Evolutionary conservation across 2,888 invertebrate species (phyloP), one percentile per base, ranked within the genome.

Genomic region (Beris chalybata): DNA sequence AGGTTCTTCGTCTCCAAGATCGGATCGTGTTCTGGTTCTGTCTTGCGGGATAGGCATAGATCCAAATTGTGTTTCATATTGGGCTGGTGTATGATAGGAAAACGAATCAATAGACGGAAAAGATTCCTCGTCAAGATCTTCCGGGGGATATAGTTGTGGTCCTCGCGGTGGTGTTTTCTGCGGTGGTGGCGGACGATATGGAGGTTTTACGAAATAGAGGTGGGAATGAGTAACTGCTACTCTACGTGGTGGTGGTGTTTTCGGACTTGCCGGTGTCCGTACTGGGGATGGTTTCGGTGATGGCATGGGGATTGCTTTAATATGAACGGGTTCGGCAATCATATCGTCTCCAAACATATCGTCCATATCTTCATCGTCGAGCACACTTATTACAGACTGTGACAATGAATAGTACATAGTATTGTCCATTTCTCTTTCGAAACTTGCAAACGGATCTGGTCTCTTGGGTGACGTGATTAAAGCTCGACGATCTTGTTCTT

Each of bases 381-480:
- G 9, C 4, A 56, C 11, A 44, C 56, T 56, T 11, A 9, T 43
- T 47, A 30, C 59, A 30, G 48, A 31, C 29, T 45, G 48, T 11
- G 30, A 30, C 12, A 48, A 13, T 6, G 48, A 47, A 45, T 31
- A 11, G 48, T 56, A 9, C 22, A 67, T 13, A 32, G 55, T 61
- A 38, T 43, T 50, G 5, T 63, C 56, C 9, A 67, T 12, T 32
- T 67, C 44, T n/a, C 38, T n/a, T 38, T 67, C 67, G 43, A 31
- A 67, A 15, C 50, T 44, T n/a, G 55, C 63, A 50, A 67, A 38
- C 13, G 32, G 55, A 63, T 64, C 55, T 47, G 55, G 13, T 13
- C 13, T 29, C 30, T 13, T 48, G 9, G 63, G 63, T 6, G 48
- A n/a, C 4, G 52, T 5, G 38, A 63, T 22, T 4, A 63, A 22